Evolutionary conservation across 2,797 vertebrate species (phyloP).

Genomic region (Chromis chromis): DNA sequence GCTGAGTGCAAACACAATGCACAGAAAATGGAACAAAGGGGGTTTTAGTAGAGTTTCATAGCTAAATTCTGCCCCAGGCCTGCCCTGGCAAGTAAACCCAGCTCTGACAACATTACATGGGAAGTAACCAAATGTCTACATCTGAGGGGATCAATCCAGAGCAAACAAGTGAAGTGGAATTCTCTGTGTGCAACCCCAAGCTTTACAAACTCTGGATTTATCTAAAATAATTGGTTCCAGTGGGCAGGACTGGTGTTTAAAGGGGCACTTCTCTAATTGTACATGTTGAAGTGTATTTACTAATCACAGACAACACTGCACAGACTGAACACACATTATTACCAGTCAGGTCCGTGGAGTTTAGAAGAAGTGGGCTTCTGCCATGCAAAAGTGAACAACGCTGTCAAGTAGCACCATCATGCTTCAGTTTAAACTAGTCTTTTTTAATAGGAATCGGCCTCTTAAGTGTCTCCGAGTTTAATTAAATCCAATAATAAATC

Average conservation of each 20-base stretch:
- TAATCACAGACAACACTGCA: neutral
- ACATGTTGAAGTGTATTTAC: neutral
- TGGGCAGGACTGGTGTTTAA: neutral
- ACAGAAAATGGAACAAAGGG: neutral
- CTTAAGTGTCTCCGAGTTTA: neutral
- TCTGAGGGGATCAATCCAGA: neutral
- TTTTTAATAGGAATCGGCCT: neutral
- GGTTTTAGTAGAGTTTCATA: no score
- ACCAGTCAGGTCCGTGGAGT: no score
- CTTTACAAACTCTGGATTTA: neutral
- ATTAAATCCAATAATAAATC: neutral
- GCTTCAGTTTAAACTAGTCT: no score
- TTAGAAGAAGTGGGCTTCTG: neutral
- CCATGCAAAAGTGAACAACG: neutral
- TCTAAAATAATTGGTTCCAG: neutral
- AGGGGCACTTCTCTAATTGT: neutral
- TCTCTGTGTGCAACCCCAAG: neutral
- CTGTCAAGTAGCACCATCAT: neutral
- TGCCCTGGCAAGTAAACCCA: neutral
- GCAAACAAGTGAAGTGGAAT: neutral
- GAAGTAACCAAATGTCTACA: neutral
- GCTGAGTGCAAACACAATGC: neutral
- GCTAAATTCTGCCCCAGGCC: no score
- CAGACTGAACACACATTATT: neutral
- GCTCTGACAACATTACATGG: neutral